Evolutionary conservation across 1,140 invertebrate genomes (phyloP).

Genomic region (Eupeodes corollae): DNA sequence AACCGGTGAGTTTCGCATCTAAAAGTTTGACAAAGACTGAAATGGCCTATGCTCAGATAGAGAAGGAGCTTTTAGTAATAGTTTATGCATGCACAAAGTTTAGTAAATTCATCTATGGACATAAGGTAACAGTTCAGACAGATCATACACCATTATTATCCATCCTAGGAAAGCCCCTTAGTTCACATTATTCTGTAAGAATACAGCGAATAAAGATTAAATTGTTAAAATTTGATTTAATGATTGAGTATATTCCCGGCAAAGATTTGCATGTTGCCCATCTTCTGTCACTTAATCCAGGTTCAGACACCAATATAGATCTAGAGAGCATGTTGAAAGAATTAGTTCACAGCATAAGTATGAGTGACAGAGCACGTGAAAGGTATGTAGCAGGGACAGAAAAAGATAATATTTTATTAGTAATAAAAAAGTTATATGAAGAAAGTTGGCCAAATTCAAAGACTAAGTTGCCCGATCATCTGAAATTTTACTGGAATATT

Average conservation of each 20-base stretch:
- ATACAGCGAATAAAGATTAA: constrained; percentile 37
- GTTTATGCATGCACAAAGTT: constrained; percentile 14
- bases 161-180: constrained; percentile 32
- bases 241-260: constrained; percentile 19
- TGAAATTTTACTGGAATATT: constrained; percentile 4
- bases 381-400: too few relatives aligned
- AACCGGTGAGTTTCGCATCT: constrained; percentile 30
- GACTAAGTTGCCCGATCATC: neutral
- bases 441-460: too few relatives aligned
- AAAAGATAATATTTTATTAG: too few relatives aligned
- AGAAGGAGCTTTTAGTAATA: constrained; percentile 7
- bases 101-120: constrained; percentile 15
- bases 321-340: constrained; percentile 1
- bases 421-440: too few relatives aligned
- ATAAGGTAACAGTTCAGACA: constrained; percentile 9
- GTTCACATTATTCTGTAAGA: constrained; percentile 22
- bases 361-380: too few relatives aligned
- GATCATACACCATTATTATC: constrained; percentile 18
- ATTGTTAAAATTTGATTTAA: constrained; percentile 29
- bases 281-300: constrained; percentile 17
- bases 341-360: too few relatives aligned
- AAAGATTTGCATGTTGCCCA: constrained; percentile 22
- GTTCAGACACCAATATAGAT: constrained; percentile 5
- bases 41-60: constrained; percentile 12
- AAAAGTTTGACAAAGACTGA: constrained; percentile 12